Evolutionary conservation across 2,888 invertebrate genomes (phyloP).

Genomic region (Pseudanteris insignis): DNA sequence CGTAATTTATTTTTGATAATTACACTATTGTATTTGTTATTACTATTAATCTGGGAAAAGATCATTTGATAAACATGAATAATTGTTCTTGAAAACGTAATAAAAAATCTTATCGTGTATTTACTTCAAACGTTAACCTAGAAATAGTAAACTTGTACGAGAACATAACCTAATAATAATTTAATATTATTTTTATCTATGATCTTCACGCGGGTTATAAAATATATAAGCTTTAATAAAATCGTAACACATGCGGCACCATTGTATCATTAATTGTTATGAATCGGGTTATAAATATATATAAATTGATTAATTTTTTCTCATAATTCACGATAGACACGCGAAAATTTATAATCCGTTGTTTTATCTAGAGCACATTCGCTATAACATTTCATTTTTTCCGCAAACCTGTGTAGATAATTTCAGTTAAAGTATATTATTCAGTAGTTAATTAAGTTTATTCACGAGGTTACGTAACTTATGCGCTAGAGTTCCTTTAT

Average conservation of each 20-base stretch:
- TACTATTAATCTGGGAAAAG: too few species aligned
- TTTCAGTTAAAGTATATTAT: constrained; percentile 34
- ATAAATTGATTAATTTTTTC: constrained; percentile 15
- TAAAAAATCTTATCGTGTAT: too few species aligned
- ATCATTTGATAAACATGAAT: too few species aligned
- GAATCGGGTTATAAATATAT: constrained; percentile 7
- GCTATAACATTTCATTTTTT: constrained; percentile 29
- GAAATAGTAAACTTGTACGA: too few species aligned
- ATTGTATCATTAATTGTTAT: constrained; percentile 1
- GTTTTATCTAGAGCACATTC: constrained; percentile 29
- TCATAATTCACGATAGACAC: constrained; percentile 21
- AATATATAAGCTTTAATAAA: too few species aligned
- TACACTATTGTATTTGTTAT: too few species aligned
- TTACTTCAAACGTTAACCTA: too few species aligned
- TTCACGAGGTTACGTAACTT: constrained; percentile 26
- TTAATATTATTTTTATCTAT: too few species aligned
- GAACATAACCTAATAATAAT: too few species aligned
- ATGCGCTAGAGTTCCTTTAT: constrained; percentile 19
- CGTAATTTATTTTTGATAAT: too few species aligned
- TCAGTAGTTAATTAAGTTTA: constrained; percentile 37
- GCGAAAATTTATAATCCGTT: constrained; percentile 28
- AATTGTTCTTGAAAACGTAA: too few species aligned
- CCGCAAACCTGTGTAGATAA: constrained; percentile 27
- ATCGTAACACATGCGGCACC: not conserved
- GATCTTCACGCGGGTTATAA: too few species aligned